A percentile compares a stretch with the other conserved stretches of the same genome.
Conservation (phyloP, 2,888 invertebrate genomes). For the Strigamia crassipes region DNA sequence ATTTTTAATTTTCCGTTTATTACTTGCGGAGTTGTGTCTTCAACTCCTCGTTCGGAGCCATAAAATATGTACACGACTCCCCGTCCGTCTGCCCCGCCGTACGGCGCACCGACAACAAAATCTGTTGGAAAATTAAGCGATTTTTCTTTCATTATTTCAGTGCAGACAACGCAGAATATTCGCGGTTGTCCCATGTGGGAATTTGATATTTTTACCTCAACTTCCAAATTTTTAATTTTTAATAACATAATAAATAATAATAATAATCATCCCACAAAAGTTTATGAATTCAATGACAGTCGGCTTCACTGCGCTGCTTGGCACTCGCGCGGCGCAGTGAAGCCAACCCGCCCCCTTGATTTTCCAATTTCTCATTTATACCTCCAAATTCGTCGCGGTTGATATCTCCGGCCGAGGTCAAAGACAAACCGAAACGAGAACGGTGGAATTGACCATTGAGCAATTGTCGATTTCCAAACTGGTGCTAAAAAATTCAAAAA, state of each 20-base stretch:
- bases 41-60: slow-evolving; percentile 80
- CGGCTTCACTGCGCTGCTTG: no score
- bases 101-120: slow-evolving; percentile 90
- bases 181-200: no score
- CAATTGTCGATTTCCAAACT: slow-evolving; percentile 63
- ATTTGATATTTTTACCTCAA: no score
- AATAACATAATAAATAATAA: no score
- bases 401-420: slow-evolving; percentile 87
- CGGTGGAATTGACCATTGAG: slow-evolving; percentile 81
- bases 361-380: slow-evolving; percentile 55
- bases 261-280: no score
- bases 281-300: no score
- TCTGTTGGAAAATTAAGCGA: slow-evolving; percentile 64
- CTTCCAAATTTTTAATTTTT: no score
- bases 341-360: no score
- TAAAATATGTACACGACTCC: slow-evolving; percentile 95
- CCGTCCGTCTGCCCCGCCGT: slow-evolving; percentile 73
- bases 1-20: background rate
- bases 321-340: no score
- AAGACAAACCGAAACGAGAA: slow-evolving; percentile 85
- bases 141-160: no score
- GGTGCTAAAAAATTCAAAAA: slow-evolving; percentile 60
- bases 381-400: slow-evolving; percentile 90
- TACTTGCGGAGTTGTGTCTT: slow-evolving; percentile 77
- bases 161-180: no score